phyloP scores from a whole-genome alignment of 23 tunicate species.

The Phallusia fumigata region DNA sequence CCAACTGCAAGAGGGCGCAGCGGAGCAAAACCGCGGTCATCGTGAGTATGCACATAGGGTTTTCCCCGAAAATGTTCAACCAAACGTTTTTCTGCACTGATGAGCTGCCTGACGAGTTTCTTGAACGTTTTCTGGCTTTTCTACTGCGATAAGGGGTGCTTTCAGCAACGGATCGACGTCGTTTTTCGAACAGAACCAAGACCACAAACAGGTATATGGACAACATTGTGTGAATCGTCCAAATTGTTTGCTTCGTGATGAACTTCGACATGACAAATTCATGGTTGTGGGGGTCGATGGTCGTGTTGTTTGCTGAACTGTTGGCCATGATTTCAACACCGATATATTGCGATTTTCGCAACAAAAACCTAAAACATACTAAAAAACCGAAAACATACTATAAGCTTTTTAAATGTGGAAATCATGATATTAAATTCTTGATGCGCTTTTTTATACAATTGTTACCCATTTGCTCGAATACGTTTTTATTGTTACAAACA shows the following conservation, averaged over 20 bases:
- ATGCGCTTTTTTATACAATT: no score
- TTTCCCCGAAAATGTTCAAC: slow-evolving; percentile 2
- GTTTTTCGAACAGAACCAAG: background rate
- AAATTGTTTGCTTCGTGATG: background rate
- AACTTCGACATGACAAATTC: background rate
- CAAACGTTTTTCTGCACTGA: background rate
- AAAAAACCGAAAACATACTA: no score
- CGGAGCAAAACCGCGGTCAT: background rate
- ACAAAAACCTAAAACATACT: no score
- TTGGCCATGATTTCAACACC: background rate
- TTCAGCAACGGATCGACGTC: background rate
- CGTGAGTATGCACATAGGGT: background rate
- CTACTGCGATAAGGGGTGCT: background rate
- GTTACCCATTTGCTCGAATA: no score
- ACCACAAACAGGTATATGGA: background rate
- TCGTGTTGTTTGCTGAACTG: background rate
- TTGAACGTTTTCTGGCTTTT: background rate
- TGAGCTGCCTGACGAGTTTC: background rate
- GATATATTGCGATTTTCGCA: no score
- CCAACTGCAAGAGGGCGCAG: background rate
- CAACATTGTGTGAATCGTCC: background rate
- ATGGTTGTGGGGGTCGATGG: background rate
- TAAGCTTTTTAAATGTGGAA: no score
- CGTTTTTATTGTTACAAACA: no score
- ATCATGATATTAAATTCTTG: no score